Evolutionary conservation across 1,140 invertebrate species (phyloP).

Genomic region (Portunus trituberculatus): DNA sequence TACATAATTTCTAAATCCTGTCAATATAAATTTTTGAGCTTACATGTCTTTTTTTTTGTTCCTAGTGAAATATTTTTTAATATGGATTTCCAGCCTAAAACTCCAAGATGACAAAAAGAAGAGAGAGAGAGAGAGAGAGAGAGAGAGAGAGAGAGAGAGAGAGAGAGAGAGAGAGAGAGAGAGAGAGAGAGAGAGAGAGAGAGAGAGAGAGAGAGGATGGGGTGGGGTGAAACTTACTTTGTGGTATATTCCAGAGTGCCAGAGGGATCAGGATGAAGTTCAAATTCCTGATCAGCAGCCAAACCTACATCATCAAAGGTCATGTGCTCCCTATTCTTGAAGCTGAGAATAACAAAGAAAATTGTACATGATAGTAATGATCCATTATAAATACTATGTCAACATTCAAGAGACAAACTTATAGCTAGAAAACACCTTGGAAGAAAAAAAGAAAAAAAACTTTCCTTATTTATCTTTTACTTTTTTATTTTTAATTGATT

Average conservation of each 20-base stretch:
- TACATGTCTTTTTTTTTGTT: too few species aligned
- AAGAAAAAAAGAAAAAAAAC: conserved; percentile 2
- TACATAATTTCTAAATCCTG: too few species aligned
- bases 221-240: conserved; percentile 87
- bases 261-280: conserved; percentile 88
- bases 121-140: too few species aligned
- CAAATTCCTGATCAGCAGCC: conserved; percentile 94
- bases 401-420: too few species aligned
- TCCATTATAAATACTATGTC: too few species aligned
- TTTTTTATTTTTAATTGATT: background rate
- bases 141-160: too few species aligned
- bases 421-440: too few species aligned
- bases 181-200: background rate
- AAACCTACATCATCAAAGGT: conserved; percentile 91
- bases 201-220: background rate
- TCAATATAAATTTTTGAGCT: too few species aligned
- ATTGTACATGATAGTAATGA: background rate
- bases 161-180: too few species aligned
- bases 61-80: too few species aligned
- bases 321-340: conserved; percentile 95
- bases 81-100: too few species aligned
- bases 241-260: conserved; percentile 93
- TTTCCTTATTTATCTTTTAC: background rate
- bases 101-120: too few species aligned
- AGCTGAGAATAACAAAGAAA: conserved; percentile 83